Evolutionary conservation across 2,797 vertebrate species (phyloP).

Genomic region (Manis pentadactyla): DNA sequence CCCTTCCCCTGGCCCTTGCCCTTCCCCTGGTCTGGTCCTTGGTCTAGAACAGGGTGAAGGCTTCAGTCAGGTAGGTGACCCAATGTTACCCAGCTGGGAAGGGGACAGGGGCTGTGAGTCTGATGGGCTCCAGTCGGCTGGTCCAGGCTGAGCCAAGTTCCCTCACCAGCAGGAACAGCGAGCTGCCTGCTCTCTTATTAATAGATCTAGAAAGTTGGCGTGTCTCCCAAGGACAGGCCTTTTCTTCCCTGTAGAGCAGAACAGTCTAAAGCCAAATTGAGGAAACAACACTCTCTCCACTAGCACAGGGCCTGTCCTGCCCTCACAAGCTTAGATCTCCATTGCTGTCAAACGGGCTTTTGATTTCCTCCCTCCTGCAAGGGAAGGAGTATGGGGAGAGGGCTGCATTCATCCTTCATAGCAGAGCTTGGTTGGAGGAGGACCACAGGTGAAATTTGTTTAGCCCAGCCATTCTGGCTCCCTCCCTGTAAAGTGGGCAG

Average conservation of each 20-base stretch:
- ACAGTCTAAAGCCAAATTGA: not conserved
- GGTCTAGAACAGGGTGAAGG: not conserved
- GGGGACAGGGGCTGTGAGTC: rapidly evolving
- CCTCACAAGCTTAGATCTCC: not conserved
- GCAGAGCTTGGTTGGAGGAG: not conserved
- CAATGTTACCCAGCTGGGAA: not conserved
- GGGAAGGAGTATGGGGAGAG: not conserved
- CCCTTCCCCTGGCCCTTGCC: no score
- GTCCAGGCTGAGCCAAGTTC: not conserved
- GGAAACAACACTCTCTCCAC: not conserved
- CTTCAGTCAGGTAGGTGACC: not conserved
- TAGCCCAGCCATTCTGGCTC: not conserved
- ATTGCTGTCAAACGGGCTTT: no score
- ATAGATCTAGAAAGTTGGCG: not conserved
- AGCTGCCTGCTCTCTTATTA: not conserved
- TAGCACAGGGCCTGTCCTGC: no score
- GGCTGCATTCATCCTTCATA: not conserved
- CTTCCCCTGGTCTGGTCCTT: no score
- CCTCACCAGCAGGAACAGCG: not conserved
- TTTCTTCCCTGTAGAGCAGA: not conserved
- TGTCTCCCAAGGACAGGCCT: not conserved
- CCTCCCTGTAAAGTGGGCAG: not conserved
- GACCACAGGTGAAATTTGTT: not conserved
- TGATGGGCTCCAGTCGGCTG: not conserved
- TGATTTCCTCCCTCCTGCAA: not conserved